Base-by-base conservation (phyloP, 2,888 invertebrate genomes). In the Yponomeuta cagnagella region DNA sequence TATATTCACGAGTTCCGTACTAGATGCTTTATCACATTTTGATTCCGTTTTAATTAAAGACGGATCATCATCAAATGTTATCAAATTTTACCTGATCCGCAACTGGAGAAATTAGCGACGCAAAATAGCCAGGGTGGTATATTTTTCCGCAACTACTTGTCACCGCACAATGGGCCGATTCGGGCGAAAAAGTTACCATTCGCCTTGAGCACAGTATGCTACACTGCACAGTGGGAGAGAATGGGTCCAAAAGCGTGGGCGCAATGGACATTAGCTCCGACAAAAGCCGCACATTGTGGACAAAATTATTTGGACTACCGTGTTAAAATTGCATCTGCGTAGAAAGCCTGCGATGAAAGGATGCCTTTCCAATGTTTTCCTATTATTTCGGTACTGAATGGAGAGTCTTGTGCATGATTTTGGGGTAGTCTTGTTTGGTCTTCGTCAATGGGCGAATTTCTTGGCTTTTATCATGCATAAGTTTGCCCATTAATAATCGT, bases 131-230 rank as follows among this genome's bases (percentile, higher is more conserved):
- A 84, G 90, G 88, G 90, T 90, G 90, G 90, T 85, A 89, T 85
- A 87, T 85, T 86, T 83, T 86, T 82, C 81, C 75, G 82, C 86
- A 83, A 81, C 83, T 87, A 89, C 89, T 89, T 89, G 88, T 89
- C 86, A 79, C 75, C 73, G 73, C 75, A 90, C 88, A 91, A 90
- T 82, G 81, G 77, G 75, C 71, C 81, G 76, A 82, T 83, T 82
- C 81, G 77, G 77, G 84, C 84, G 83, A 76, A 81, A 65, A 70
- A 70, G 48, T 70, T 70, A 58, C 52, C 52, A 63, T 66, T 70
- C 75, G 77, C 79, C 76, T 71, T 76, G 77, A 76, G 74, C 75
- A 73, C 74, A 75, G 73, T 76, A 74, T 69, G 48, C 43, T 77
- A 74, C 73, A 73, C 75, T 75, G 74, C 75, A 73, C 74, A 76